Base-by-base conservation (phyloP, 2,113 vertebrate species). In the Aplodontia rufa region DNA sequence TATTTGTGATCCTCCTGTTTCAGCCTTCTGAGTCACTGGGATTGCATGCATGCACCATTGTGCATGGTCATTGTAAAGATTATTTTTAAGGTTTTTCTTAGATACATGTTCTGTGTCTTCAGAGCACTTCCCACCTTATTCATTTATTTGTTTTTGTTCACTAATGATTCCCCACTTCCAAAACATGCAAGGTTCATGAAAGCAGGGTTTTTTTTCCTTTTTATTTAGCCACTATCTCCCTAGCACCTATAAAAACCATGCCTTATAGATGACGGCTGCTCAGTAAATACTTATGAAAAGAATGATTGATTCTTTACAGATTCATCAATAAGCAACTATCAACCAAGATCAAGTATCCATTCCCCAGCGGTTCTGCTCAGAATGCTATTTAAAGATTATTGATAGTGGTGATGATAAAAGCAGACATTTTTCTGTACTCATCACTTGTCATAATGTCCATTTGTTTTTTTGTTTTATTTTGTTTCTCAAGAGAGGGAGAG, bases 1-100 rank as follows among this genome's bases (percentile, higher is more conserved):
- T 8, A 28, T 26, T 60, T 10, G 2, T 1, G 7, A 26, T 60
- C 58, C 55, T 58, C 55, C 58, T 60, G 24, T 6, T 20, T 60
- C 8, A 26, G 22, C 19, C 22, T 60, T 9, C 24, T 28, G 24
- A 11, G 3, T 20, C 4, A 8, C 24, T 60, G 24, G 58, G 58
- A 60, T 60, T 60, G 11, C 58, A 60, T 22, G 7, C 19, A 20
- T 60, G 24, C 58, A 60, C 8, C 24, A 28, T 20, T 26, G 24
- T 60, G 58, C 58, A 22, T 20, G 7, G 58, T 9, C 58, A 8
- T 28, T 55, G 12, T 81, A 68, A 85, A 91, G 40, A 66, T 92
- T 94, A 94, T 72, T 90, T 92, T 66, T 82, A 94, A 72, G 42
- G 0, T 87, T 93, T 51, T 51, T 51, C 51, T 51, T 51, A 51